Conservation (phyloP, 2,888 invertebrate genomes). For the Agrochola circellaris region DNA sequence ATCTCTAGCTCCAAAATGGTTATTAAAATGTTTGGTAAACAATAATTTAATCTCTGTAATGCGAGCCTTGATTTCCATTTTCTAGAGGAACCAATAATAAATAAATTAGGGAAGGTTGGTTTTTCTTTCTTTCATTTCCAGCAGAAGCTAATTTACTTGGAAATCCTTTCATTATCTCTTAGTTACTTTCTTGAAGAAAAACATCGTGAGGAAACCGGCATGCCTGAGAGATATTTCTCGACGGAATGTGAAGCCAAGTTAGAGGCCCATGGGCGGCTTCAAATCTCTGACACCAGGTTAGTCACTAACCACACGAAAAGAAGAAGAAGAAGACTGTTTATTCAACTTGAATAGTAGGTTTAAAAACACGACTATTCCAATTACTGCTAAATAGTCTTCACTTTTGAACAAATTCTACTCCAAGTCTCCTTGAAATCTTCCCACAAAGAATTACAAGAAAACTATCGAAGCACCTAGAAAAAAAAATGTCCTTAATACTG, state of each 20-base stretch:
- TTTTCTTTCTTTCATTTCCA: not conserved
- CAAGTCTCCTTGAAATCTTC: not conserved
- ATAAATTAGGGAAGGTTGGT: not conserved
- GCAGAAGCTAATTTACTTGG: not conserved
- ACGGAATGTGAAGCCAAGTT: no score
- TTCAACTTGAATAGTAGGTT: not conserved
- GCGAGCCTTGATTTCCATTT: not conserved
- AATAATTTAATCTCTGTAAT: not conserved
- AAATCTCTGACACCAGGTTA: no score
- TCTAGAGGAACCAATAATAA: not conserved
- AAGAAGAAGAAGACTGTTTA: no score
- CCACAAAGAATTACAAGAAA: not conserved
- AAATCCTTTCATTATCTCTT: not conserved
- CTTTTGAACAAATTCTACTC: not conserved
- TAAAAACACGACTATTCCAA: not conserved
- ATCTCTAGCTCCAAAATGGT: no score
- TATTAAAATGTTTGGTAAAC: not conserved
- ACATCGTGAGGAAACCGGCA: no score
- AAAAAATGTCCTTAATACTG: conserved; percentile 70
- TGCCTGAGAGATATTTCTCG: no score
- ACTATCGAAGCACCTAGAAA: not conserved
- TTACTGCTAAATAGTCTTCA: not conserved
- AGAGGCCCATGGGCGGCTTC: no score
- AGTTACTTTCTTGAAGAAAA: no score
- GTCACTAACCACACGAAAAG: no score